Base-by-base conservation (phyloP, 2,797 vertebrate species). In the Chrysolophus pictus region DNA sequence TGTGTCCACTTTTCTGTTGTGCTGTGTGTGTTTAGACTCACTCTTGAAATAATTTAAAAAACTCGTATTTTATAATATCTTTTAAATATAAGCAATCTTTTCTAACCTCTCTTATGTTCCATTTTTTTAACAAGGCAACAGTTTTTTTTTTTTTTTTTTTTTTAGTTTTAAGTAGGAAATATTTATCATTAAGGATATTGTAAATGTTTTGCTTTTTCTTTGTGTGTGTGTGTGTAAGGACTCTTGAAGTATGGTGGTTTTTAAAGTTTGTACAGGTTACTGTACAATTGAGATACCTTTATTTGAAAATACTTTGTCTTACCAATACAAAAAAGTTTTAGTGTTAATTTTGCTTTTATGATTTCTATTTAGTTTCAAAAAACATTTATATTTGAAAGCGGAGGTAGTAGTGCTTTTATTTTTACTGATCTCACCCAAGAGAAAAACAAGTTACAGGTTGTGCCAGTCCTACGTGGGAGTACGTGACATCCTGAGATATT, bases 301-400 rank as follows among this genome's bases (percentile, higher is more conserved):
- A 29, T 62, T 73, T 59, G 11, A 42, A 56, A 33, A 10, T 51
- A 3, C 7, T 79, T 63, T 21, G 33, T 15, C 17, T 33, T 67
- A 39, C 4, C 11, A 37, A 10, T 26, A 41, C 2, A 41, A 80
- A 83, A 14, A 12, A 0, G 0, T 29, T 2, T 53, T 56, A 18
- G 8, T 22, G 14, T 67, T 83, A 1, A 11, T 62, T 80, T 87
- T 74, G 5, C 5, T 35, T 74, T 67, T 22, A 18, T 56, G 16
- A n/a, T 70, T 31, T 31, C 4, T 17, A 49, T 75, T 19, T 39
- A 55, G 23, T 18, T 44, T 22, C 16, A 56, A 55, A 56, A 21
- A 6, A 4, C 10, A 18, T 37, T 11, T 31, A 3, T 13, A 64
- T 39, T 19, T 71, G 83, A 35, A 21, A 72, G 16, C 47, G 5